Base-by-base conservation (phyloP, 2,113 vertebrate genomes). In the Gnathonemus echidnorhynchus region DNA sequence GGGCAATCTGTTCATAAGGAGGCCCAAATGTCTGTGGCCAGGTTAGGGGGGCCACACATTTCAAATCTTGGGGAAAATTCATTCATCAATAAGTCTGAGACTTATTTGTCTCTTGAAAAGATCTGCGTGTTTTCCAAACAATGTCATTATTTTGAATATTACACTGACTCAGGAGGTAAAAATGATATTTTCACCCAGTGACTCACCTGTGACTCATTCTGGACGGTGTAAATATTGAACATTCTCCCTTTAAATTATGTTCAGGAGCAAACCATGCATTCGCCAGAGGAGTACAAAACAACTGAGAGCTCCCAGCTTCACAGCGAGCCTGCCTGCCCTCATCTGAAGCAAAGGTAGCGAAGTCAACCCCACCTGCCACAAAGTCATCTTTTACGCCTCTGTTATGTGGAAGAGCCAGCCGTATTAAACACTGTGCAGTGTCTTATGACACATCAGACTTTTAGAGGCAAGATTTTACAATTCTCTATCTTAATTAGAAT, bases 171-270 rank as follows among this genome's bases (percentile, higher is more conserved):
- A 53, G 35, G 48, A 39, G 48, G 86, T 21, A 39, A 87, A 87
- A 52, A 53, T 35, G 5, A 56, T 87, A 87, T 35, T 53, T 31
- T 86, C 84, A 86, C 48, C 45, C 46, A n/a, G 31, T 87, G 49
- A 87, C 48, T 87, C 86, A 53, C 86, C 50, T 35, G 27, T 87
- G 86, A 87, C 86, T 87, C 86, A 87, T 87, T 27, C n/a, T 39
- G 86, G 49, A 53, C 50, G 50, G 10, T 9, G 49, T 35, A 53
- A 53, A 52, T 53, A 87, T 87, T 87, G 27, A 52, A 56, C 50
- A 53, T 53, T 87, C 50, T 53, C 19, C n/a, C 49, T 53, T 53
- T 87, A 35, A 87, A 53, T 19, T 53, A 87, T 53, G 24, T 31
- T 48, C n/a, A 56, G 48, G 11, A 56, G 27, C 49, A 50, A 50